Percentiles rank a stretch among this genome's conserved stretches.
These are phyloP conservation scores for Drosophila emarginata DNA, from an alignment of 2,888 invertebrate genomes.

Conservation along the genomic window DNA sequence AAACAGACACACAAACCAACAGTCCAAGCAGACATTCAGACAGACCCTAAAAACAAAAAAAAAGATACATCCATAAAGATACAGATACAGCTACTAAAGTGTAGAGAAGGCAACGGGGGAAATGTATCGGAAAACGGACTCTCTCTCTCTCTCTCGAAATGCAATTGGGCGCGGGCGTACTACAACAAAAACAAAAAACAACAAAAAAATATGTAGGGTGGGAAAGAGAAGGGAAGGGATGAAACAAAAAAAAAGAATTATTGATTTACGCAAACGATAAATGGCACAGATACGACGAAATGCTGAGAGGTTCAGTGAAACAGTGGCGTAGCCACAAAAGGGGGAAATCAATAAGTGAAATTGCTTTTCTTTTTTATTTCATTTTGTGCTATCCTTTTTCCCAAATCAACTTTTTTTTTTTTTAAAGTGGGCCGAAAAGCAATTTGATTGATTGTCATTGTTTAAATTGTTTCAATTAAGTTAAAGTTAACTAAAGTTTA, in stretches of 20 bases:
- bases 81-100: conserved; percentile 13
- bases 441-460: no score
- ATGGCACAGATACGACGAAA: conserved; percentile 24
- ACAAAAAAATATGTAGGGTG: conserved; percentile 15
- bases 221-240: conserved; percentile 14
- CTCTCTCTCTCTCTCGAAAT: conserved; percentile 25
- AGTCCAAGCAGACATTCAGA: background rate
- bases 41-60: conserved; percentile 16
- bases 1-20: background rate
- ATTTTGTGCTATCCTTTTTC: no score
- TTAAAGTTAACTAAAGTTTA: no score
- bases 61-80: conserved; percentile 38
- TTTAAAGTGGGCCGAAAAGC: no score
- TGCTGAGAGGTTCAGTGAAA: background rate
- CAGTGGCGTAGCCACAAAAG: background rate
- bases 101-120: conserved; percentile 21
- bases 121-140: conserved; percentile 16
- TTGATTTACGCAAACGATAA: conserved; percentile 64
- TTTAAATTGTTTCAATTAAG: no score
- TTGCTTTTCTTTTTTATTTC: background rate
- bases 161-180: conserved; percentile 42
- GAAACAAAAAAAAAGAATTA: conserved; percentile 8
- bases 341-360: background rate
- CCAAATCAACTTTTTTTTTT: no score
- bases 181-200: conserved; percentile 21